Evolutionary conservation across 2,797 vertebrate species (phyloP).

Genomic region (Propithecus perrieri): DNA sequence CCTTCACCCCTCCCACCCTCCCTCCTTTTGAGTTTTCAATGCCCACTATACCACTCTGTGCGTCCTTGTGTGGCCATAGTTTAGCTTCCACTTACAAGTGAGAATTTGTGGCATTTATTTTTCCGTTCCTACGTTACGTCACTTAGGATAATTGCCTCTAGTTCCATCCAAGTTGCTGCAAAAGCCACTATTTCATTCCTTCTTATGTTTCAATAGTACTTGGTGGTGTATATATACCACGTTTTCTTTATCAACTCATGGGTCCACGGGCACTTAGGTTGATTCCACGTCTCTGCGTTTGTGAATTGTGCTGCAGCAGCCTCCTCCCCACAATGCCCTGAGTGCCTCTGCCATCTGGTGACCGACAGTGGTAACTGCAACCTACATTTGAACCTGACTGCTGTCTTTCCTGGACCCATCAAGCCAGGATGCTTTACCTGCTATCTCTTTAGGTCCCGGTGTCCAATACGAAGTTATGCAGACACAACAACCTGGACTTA

Average conservation of each 20-base stretch:
- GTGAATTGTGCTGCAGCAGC: not conserved
- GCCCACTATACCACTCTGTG: not conserved
- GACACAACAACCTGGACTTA: not conserved
- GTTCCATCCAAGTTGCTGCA: not conserved
- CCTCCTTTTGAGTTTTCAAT: not conserved
- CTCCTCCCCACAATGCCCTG: not conserved
- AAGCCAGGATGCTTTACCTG: not conserved
- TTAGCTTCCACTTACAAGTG: not conserved
- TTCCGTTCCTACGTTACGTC: not conserved
- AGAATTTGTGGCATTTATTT: not conserved
- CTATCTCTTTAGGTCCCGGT: not conserved
- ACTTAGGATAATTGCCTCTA: not conserved
- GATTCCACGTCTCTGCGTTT: not conserved
- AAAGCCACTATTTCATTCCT: not conserved
- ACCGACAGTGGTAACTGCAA: not conserved
- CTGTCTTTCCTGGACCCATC: not conserved
- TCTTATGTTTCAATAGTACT: not conserved
- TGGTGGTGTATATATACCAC: not conserved
- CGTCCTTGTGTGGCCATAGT: not conserved
- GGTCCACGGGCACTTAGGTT: not conserved
- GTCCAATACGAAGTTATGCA: not conserved
- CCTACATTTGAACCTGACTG: not conserved
- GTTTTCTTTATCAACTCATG: not conserved
- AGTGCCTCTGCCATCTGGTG: constrained; percentile 69
- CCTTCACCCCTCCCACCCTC: not conserved